Conservation (phyloP, 2,113 vertebrate genomes). For the Melanocharis versteri region DNA sequence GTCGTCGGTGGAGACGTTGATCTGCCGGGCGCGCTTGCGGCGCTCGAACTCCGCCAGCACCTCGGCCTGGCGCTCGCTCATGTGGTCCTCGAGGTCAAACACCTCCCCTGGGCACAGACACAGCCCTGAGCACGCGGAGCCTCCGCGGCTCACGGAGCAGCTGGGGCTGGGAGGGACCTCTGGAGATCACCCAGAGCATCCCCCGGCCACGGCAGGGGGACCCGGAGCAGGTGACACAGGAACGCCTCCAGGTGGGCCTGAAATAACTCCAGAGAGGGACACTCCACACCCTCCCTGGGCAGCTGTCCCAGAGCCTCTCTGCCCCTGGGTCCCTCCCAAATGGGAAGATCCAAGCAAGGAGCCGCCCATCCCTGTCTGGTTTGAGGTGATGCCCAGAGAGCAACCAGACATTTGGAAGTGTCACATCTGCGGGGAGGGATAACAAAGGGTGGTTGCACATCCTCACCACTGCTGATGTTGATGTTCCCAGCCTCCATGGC, state of each 20-base stretch:
- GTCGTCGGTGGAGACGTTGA: constrained; percentile 95
- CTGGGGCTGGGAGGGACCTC: neutral
- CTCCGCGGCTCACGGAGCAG: fast-evolving
- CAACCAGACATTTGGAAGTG: fast-evolving
- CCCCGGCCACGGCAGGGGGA: too few species aligned
- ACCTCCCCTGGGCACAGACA: constrained; percentile 80
- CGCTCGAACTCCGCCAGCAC: constrained; percentile 94
- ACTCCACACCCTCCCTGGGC: neutral
- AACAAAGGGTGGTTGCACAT: neutral
- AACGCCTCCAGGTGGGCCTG: fast-evolving
- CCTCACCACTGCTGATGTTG: constrained; percentile 91
- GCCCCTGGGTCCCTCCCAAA: neutral
- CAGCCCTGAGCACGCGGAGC: neutral
- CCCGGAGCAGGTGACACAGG: neutral
- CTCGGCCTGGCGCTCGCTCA: constrained; percentile 90
- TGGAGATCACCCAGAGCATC: fast-evolving
- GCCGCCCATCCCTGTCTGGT: fast-evolving
- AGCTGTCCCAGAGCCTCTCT: neutral
- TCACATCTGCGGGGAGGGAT: fast-evolving
- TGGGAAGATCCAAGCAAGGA: neutral
- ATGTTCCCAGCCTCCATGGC: constrained; percentile 93
- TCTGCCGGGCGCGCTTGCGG: constrained; percentile 89
- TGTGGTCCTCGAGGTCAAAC: constrained; percentile 91
- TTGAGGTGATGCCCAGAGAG: neutral
- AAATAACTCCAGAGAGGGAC: neutral